Percentiles rank a stretch among this genome's conserved stretches.
Conservation (phyloP, 2,888 invertebrate species). For the Ophioninae sp. region DNA sequence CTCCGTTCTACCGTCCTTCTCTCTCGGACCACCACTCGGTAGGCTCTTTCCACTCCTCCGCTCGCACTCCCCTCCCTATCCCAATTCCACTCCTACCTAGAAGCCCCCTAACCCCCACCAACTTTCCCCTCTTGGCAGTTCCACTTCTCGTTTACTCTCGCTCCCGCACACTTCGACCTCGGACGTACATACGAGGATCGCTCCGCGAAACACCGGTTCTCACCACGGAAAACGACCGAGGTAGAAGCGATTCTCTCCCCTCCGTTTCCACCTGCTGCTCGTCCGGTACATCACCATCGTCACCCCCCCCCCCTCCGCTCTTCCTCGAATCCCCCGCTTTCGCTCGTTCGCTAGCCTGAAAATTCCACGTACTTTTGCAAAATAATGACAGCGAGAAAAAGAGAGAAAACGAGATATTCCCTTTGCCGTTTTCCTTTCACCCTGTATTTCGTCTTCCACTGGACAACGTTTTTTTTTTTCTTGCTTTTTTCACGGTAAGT, state of each 20-base stretch:
- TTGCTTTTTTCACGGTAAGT: too few species aligned
- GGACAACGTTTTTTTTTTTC: too few species aligned
- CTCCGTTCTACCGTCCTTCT: constrained; percentile 56
- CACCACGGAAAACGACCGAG: constrained; percentile 1
- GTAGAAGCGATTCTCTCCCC: constrained; percentile 29
- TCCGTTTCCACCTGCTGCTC: constrained; percentile 67
- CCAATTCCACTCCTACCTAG: background rate
- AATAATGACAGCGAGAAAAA: background rate
- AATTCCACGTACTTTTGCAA: constrained; percentile 18
- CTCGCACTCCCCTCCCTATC: background rate
- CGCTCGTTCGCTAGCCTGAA: constrained; percentile 12
- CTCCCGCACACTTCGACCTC: background rate
- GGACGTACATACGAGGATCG: background rate
- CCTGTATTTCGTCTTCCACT: too few species aligned
- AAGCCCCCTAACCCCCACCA: background rate
- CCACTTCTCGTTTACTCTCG: constrained; percentile 17
- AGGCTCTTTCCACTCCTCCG: constrained; percentile 26
- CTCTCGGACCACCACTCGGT: constrained; percentile 42
- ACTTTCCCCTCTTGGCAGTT: too few species aligned
- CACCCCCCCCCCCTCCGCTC: constrained; percentile 51
- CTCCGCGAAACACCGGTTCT: background rate
- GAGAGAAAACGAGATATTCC: too few species aligned
- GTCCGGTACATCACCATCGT: too few species aligned
- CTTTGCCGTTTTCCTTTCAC: background rate
- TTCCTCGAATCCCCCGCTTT: constrained; percentile 10